Conservation (phyloP, 2,888 invertebrate species). For the Calameuta filiformis region DNA sequence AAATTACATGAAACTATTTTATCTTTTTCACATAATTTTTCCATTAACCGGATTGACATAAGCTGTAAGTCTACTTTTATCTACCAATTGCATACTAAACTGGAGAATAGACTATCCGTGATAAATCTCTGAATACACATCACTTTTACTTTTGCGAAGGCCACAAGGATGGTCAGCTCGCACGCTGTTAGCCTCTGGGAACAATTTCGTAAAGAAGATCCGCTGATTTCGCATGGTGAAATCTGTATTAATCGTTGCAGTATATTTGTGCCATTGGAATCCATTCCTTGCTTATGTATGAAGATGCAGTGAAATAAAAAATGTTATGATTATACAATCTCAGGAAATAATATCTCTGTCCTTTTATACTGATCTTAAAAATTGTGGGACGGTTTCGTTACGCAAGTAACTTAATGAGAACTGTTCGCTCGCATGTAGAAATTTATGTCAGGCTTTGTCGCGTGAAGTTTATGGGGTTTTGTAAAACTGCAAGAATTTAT, state of each 20-base stretch:
- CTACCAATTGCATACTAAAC: background rate
- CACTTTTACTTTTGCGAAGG: background rate
- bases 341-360: background rate
- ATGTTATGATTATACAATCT: background rate
- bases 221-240: background rate
- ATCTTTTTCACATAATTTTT: background rate
- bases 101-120: background rate
- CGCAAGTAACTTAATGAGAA: background rate
- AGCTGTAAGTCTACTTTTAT: background rate
- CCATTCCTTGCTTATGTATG: background rate
- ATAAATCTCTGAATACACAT: background rate
- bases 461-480: background rate
- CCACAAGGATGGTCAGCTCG: background rate
- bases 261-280: background rate
- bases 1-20: background rate
- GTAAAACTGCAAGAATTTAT: background rate
- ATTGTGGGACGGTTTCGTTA: background rate
- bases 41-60: background rate
- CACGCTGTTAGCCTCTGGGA: background rate
- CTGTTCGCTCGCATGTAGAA: background rate
- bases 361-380: background rate
- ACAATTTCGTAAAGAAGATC: background rate
- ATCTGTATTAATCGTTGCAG: background rate
- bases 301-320: background rate
- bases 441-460: background rate